Percentiles rank a stretch among this genome's conserved stretches.
These are phyloP conservation scores for Erebia epiphron DNA, from an alignment of 2,888 invertebrate species.

Conservation along the genomic window DNA sequence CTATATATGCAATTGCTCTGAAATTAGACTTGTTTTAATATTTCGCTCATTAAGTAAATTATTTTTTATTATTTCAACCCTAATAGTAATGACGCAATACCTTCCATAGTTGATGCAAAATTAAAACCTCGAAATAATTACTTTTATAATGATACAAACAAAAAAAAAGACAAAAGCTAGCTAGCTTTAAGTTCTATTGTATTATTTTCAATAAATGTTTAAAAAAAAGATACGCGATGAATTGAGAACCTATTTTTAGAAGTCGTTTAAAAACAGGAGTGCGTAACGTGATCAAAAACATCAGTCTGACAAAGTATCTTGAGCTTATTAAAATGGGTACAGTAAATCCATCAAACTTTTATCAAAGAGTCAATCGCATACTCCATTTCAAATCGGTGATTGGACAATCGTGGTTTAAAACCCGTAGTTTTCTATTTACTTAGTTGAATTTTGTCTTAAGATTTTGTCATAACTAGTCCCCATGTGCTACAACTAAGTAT, in stretches of 20 bases:
- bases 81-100: background rate
- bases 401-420: slow-evolving; percentile 34
- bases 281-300: slow-evolving; percentile 27
- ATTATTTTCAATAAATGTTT: too few relatives aligned
- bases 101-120: background rate
- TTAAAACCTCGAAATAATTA: slow-evolving; percentile 18
- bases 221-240: too few relatives aligned
- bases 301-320: slow-evolving; percentile 41
- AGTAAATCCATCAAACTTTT: slow-evolving; percentile 43
- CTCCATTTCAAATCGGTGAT: slow-evolving; percentile 40
- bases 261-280: slow-evolving; percentile 21
- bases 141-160: slow-evolving; percentile 31
- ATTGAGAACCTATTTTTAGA: too few relatives aligned
- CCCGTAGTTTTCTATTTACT: slow-evolving; percentile 28
- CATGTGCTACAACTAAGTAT: too few relatives aligned
- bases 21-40: background rate
- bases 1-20: background rate
- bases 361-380: slow-evolving; percentile 42
- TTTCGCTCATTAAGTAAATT: background rate
- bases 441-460: slow-evolving; percentile 26
- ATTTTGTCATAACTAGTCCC: too few relatives aligned
- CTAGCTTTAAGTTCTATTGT: too few relatives aligned
- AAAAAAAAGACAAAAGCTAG: too few relatives aligned
- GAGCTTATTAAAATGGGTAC: slow-evolving; percentile 39
- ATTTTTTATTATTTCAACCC: background rate